These are phyloP conservation scores for Lordiphosa mommai DNA, from an alignment of 1,140 invertebrate species.

Conservation along the genomic window DNA sequence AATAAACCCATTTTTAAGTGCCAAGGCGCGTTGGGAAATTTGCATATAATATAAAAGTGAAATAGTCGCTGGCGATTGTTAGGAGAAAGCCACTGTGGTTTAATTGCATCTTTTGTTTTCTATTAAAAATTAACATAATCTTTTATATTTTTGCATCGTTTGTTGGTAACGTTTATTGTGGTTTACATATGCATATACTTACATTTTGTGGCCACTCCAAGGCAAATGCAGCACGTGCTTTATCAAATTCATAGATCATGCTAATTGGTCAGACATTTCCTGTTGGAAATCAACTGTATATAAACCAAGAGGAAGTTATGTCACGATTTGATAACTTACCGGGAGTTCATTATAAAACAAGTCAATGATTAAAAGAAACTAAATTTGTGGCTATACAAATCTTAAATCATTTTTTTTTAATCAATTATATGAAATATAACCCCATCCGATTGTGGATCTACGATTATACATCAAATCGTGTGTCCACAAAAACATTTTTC, in stretches of 20 bases:
- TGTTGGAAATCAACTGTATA: slow-evolving; percentile 1
- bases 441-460: too few relatives aligned
- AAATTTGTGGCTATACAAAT: too few relatives aligned
- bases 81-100: slow-evolving; percentile 59
- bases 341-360: too few relatives aligned
- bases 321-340: too few relatives aligned
- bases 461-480: too few relatives aligned
- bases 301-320: too few relatives aligned
- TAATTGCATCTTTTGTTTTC: slow-evolving; percentile 69
- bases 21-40: slow-evolving; percentile 31
- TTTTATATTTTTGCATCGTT: slow-evolving; percentile 31
- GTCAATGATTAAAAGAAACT: too few relatives aligned
- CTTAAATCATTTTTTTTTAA: too few relatives aligned
- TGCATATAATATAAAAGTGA: slow-evolving; percentile 70
- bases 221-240: slow-evolving; percentile 22
- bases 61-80: slow-evolving; percentile 37
- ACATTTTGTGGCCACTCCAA: slow-evolving; percentile 6
- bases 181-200: slow-evolving; percentile 9
- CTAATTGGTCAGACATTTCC: not conserved
- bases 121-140: slow-evolving; percentile 53
- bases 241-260: too few relatives aligned
- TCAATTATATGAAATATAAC: too few relatives aligned
- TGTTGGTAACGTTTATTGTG: slow-evolving; percentile 23
- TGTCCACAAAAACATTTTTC: too few relatives aligned
- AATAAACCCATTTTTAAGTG: slow-evolving; percentile 15